These are phyloP conservation scores for Drosophila tropicalis DNA, from an alignment of 1,140 invertebrate genomes.

Conservation along the genomic window DNA sequence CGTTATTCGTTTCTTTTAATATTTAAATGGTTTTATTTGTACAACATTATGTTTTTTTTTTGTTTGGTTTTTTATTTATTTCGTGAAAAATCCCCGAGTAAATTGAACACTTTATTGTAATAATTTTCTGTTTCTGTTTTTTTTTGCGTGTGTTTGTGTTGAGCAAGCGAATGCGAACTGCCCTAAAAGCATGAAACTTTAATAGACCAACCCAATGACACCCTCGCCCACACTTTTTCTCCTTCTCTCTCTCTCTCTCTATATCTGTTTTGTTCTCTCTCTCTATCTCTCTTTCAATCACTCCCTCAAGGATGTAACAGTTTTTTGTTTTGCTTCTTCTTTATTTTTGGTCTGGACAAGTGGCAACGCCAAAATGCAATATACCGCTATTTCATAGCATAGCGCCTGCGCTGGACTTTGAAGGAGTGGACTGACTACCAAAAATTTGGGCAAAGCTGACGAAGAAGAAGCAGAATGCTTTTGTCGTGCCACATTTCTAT, in stretches of 20 bases:
- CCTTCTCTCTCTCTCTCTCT: constrained; percentile 21
- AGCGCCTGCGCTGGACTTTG: constrained; percentile 9
- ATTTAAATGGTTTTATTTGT: constrained; percentile 19
- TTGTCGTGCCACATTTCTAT: no score
- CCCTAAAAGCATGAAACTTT: constrained; percentile 64
- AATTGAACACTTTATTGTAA: constrained; percentile 74
- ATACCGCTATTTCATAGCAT: constrained; percentile 12
- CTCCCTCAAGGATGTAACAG: constrained; percentile 28
- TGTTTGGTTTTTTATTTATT: constrained; percentile 29
- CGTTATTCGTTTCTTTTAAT: constrained; percentile 18
- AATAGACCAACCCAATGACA: constrained; percentile 35
- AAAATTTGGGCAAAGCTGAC: neutral
- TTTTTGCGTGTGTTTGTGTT: constrained; percentile 7
- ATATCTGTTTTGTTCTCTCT: neutral
- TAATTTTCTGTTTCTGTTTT: neutral
- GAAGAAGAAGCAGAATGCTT: neutral
- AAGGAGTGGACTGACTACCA: neutral
- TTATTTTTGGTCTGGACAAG: constrained; percentile 2
- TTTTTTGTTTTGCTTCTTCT: neutral
- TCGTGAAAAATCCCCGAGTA: constrained; percentile 67
- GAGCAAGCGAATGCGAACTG: constrained; percentile 46
- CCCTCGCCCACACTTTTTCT: constrained; percentile 29
- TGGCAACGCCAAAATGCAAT: constrained; percentile 47
- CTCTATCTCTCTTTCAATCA: neutral
- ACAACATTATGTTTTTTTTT: constrained; percentile 24